Conservation (phyloP, 2,888 invertebrate species). For the Amorpha juglandis region DNA sequence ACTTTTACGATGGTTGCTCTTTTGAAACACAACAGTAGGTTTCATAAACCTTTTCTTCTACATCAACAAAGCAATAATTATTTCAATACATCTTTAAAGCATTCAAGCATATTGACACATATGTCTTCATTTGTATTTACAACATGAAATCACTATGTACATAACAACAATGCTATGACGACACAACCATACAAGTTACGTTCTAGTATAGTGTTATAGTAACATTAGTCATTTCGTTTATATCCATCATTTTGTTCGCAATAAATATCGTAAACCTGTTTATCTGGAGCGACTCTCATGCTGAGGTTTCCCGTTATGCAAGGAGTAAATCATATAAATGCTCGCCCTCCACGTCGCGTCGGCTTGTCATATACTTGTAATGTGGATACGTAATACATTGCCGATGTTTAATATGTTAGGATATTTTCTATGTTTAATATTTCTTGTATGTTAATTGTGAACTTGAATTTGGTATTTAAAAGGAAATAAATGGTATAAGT, state of each 20-base stretch:
- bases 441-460: not conserved
- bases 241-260: slow-evolving; percentile 9
- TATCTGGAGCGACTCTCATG: slow-evolving; percentile 39
- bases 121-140: not conserved
- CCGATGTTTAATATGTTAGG: slow-evolving; percentile 14
- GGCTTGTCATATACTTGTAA: slow-evolving; percentile 45
- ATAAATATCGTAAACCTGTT: slow-evolving; percentile 38
- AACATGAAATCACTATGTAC: not conserved
- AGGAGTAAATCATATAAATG: slow-evolving; percentile 61
- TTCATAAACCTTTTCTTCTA: not conserved
- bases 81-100: not conserved
- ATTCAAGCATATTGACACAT: not conserved
- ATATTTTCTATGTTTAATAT: not conserved
- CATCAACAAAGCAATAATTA: not conserved
- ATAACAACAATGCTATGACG: not conserved
- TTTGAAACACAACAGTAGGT: not conserved
- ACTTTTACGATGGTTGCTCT: not conserved
- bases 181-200: not conserved
- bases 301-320: slow-evolving; percentile 47
- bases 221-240: slow-evolving; percentile 9
- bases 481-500: too few relatives aligned
- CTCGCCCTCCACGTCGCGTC: slow-evolving; percentile 50
- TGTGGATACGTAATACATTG: slow-evolving; percentile 36
- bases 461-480: not conserved
- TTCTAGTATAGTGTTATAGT: not conserved